Percentiles rank a stretch among this genome's conserved stretches.
phyloP scores from a whole-genome alignment of 2,113 vertebrate species.

The Mungos mungo region DNA sequence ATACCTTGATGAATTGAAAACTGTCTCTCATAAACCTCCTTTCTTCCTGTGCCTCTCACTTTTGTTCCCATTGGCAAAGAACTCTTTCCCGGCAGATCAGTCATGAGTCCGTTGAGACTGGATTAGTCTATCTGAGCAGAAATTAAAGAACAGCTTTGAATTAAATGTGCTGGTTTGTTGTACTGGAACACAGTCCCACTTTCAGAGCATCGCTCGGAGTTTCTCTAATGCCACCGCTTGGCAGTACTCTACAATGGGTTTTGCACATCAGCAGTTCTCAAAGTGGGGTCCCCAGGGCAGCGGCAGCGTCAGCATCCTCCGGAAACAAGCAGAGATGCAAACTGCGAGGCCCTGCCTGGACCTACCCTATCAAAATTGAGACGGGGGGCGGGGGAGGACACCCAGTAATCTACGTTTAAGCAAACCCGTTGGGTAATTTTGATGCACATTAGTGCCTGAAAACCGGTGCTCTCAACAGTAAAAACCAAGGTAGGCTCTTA shows the following conservation, averaged over 20 bases:
- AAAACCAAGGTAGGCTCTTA: background rate
- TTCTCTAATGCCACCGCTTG: background rate
- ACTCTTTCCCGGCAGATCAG: background rate
- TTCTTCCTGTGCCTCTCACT: background rate
- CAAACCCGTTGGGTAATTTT: background rate
- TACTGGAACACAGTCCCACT: background rate
- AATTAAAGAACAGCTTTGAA: background rate
- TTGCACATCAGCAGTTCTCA: background rate
- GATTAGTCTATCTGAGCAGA: background rate
- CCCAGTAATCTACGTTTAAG: background rate
- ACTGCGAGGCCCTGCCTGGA: background rate
- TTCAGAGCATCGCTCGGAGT: background rate
- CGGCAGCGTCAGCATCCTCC: background rate
- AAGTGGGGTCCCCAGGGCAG: background rate
- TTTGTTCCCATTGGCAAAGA: background rate
- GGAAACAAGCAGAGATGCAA: background rate
- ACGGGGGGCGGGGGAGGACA: fast-evolving
- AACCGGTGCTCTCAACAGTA: background rate
- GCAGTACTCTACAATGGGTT: background rate
- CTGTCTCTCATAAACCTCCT: fast-evolving
- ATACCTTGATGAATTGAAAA: background rate
- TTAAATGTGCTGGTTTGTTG: background rate
- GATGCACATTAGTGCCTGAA: background rate
- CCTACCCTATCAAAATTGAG: background rate
- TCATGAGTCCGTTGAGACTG: background rate